phyloP scores from a whole-genome alignment of 2,113 vertebrate genomes.

The Prinia subflava region DNA sequence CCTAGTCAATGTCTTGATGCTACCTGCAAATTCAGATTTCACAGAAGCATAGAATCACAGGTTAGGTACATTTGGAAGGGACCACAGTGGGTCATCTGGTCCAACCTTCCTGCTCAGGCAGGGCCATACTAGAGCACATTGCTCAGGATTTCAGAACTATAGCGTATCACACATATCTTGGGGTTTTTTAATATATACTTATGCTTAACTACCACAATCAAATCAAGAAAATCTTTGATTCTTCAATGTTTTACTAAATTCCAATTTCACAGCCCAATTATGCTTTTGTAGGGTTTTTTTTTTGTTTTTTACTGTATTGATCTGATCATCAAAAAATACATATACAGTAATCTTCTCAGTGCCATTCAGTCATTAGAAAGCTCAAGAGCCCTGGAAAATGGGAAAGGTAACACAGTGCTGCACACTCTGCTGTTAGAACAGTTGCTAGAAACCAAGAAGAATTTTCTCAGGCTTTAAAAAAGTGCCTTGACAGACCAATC shows the following conservation, averaged over 20 bases:
- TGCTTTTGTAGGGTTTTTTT: accelerated
- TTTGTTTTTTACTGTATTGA: background rate
- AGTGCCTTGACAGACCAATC: background rate
- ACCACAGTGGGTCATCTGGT: background rate
- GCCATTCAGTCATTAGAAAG: background rate
- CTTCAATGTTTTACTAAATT: background rate
- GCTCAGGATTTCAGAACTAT: background rate
- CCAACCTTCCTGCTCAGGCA: background rate
- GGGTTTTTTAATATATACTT: background rate
- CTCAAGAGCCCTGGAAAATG: background rate
- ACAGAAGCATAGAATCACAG: background rate
- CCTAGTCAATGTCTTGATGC: background rate
- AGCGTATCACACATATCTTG: background rate
- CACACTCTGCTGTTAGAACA: background rate
- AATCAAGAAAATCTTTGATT: background rate
- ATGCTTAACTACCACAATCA: background rate
- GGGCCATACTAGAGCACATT: background rate
- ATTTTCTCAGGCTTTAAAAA: background rate
- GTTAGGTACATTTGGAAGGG: background rate
- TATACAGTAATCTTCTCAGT: background rate
- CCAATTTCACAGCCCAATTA: background rate
- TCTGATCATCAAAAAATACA: background rate
- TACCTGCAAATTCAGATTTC: background rate
- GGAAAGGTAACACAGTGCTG: background rate
- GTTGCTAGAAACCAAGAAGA: background rate